Conservation (phyloP, 2,888 invertebrate genomes). For the Lobophora halterata region DNA sequence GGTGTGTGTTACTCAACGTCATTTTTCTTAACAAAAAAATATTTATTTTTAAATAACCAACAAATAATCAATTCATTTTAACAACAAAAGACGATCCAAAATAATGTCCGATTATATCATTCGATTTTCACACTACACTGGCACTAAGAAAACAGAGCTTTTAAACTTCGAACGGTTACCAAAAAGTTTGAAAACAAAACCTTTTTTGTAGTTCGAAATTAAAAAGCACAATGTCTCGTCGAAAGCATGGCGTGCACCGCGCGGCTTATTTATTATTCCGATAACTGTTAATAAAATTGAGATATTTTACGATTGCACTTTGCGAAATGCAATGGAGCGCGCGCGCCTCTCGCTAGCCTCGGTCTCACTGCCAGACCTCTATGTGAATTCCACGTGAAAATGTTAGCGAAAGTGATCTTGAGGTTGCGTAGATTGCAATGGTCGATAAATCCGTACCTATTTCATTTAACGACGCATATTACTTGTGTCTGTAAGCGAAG, state of each 20-base stretch:
- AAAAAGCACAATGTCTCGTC: slow-evolving; percentile 8
- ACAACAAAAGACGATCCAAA: slow-evolving; percentile 8
- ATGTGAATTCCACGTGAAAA: slow-evolving; percentile 57
- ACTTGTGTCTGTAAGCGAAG: slow-evolving; percentile 6
- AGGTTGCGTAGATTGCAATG: slow-evolving; percentile 19
- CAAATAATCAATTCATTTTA: slow-evolving; percentile 6
- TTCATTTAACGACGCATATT: slow-evolving; percentile 7
- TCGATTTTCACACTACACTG: slow-evolving; percentile 10
- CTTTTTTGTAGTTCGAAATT: slow-evolving; percentile 15
- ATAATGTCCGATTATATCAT: slow-evolving; percentile 1
- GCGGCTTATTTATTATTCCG: slow-evolving; percentile 16
- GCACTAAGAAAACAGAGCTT: slow-evolving; percentile 5
- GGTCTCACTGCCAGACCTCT: slow-evolving; percentile 57
- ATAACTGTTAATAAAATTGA: slow-evolving; percentile 22
- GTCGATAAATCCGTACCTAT: slow-evolving; percentile 6
- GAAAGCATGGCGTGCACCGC: slow-evolving; percentile 9
- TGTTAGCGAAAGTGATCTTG: slow-evolving; percentile 60
- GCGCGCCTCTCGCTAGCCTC: slow-evolving; percentile 42
- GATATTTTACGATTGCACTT: slow-evolving; percentile 20
- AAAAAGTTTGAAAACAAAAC: slow-evolving; percentile 15
- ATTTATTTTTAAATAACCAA: slow-evolving; percentile 1
- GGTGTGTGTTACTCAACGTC: slow-evolving; percentile 59
- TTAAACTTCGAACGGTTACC: slow-evolving; percentile 16
- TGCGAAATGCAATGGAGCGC: slow-evolving; percentile 46
- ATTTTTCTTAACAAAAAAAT: slow-evolving; percentile 38